phyloP scores from a whole-genome alignment of 2,888 invertebrate genomes.

The Agrochola circellaris region DNA sequence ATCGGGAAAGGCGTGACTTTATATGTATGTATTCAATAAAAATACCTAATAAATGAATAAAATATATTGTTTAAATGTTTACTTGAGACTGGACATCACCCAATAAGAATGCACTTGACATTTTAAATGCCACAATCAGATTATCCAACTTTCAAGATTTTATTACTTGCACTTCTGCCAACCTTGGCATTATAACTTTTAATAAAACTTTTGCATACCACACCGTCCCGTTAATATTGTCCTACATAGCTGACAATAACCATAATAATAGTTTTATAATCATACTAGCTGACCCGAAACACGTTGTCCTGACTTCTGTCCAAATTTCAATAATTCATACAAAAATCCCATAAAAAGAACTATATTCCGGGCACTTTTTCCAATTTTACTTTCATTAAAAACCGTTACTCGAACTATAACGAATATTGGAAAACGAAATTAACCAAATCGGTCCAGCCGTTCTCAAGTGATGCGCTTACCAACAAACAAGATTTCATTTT shows the following conservation, averaged over 20 bases:
- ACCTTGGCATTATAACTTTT: slow-evolving; percentile 46
- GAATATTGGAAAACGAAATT: not conserved
- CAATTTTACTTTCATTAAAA: not conserved
- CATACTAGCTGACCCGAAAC: not conserved
- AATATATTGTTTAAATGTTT: not conserved
- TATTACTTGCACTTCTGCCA: slow-evolving; percentile 7
- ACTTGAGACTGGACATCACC: slow-evolving; percentile 9
- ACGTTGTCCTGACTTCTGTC: not conserved
- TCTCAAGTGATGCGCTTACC: not conserved
- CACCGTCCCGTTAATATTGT: not conserved
- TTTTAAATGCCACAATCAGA: slow-evolving; percentile 37
- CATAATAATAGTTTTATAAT: not conserved
- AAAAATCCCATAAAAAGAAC: too few relatives aligned
- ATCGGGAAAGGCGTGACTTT: too few relatives aligned
- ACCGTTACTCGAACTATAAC: too few relatives aligned
- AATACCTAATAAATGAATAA: not conserved
- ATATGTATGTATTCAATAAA: not conserved
- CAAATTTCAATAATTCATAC: not conserved
- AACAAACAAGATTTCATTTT: not conserved
- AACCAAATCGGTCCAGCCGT: not conserved
- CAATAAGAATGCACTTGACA: slow-evolving; percentile 38
- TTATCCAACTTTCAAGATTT: slow-evolving; percentile 32
- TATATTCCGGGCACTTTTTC: too few relatives aligned
- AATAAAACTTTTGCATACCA: slow-evolving; percentile 3
- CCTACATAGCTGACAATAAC: not conserved